Conservation (phyloP, 1,140 invertebrate species). For the Scaptomyza pallida region DNA sequence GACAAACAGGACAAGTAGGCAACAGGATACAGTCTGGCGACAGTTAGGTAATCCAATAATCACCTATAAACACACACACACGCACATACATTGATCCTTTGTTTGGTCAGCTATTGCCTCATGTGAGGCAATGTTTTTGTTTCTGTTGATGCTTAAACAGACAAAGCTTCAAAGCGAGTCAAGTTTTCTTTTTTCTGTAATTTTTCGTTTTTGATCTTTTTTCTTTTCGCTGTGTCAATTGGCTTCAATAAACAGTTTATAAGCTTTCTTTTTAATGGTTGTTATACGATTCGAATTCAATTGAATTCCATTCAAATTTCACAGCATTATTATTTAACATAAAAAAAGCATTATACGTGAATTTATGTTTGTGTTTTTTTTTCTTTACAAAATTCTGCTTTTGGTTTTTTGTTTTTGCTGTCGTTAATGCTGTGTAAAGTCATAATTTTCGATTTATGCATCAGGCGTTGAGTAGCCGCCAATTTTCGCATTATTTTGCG, state of each 20-base stretch:
- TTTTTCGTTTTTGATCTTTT: neutral
- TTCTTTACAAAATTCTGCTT: slow-evolving; percentile 15
- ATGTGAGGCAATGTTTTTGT: slow-evolving; percentile 7
- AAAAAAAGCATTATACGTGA: slow-evolving; percentile 61
- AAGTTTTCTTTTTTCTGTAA: neutral
- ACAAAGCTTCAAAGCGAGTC: slow-evolving; percentile 36
- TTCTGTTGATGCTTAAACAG: slow-evolving; percentile 13
- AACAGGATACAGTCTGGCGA: slow-evolving; percentile 35
- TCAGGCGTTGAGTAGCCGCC: slow-evolving; percentile 9
- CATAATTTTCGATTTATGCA: slow-evolving; percentile 63
- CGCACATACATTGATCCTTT: slow-evolving; percentile 12
- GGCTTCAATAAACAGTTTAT: slow-evolving; percentile 40
- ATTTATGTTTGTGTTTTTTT: slow-evolving; percentile 67
- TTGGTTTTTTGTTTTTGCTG: slow-evolving; percentile 14
- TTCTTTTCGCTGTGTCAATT: slow-evolving; percentile 30
- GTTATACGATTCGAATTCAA: slow-evolving; percentile 17
- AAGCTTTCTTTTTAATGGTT: slow-evolving; percentile 24
- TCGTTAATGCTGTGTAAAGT: slow-evolving; percentile 60
- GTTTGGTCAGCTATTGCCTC: slow-evolving; percentile 27
- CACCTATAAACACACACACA: slow-evolving; percentile 45
- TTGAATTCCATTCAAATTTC: slow-evolving; percentile 35
- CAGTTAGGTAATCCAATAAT: slow-evolving; percentile 70
- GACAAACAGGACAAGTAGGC: slow-evolving; percentile 33
- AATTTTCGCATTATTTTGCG: slow-evolving; percentile 21
- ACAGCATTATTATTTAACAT: slow-evolving; percentile 59